Percentiles rank a stretch among this genome's conserved stretches.
phyloP scores from a whole-genome alignment of 2,888 invertebrate species.

The Terebella lapidaria region DNA sequence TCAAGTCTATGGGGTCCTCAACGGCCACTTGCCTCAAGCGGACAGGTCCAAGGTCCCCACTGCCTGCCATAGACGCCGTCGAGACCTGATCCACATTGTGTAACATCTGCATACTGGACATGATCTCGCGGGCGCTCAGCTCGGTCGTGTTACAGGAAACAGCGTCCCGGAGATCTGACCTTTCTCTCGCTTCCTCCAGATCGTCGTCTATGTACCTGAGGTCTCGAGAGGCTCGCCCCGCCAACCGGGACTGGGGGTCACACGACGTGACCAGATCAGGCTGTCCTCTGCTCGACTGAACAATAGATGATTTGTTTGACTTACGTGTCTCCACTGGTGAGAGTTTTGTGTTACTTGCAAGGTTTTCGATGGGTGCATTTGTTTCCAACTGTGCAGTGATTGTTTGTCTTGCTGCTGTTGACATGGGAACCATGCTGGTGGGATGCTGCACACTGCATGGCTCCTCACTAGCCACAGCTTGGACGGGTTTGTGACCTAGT shows the following conservation, averaged over 20 bases:
- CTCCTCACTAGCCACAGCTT: not conserved
- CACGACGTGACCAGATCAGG: not conserved
- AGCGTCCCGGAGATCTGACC: conserved; percentile 6
- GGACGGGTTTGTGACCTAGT: not conserved
- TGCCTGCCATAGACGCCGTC: not conserved
- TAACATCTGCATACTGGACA: conserved; percentile 17
- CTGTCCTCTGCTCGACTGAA: not conserved
- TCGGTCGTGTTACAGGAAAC: conserved; percentile 14
- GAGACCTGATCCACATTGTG: conserved; percentile 5
- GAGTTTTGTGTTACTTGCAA: not conserved
- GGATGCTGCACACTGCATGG: no score
- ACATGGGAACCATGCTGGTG: not conserved
- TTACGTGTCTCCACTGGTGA: not conserved
- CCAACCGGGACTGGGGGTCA: conserved; percentile 34
- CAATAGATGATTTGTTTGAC: no score
- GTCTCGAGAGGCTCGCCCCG: conserved; percentile 47
- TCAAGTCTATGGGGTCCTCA: conserved; percentile 19
- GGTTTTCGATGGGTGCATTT: not conserved
- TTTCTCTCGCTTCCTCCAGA: conserved; percentile 8
- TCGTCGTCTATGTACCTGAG: conserved; percentile 64
- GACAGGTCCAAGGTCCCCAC: not conserved
- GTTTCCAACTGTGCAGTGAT: not conserved
- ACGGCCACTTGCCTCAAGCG: conserved; percentile 3
- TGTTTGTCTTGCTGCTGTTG: not conserved
- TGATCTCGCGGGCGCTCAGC: conserved; percentile 18